Evolutionary conservation across 2,113 vertebrate species (phyloP).

Genomic region (Vanacampus margaritifer): DNA sequence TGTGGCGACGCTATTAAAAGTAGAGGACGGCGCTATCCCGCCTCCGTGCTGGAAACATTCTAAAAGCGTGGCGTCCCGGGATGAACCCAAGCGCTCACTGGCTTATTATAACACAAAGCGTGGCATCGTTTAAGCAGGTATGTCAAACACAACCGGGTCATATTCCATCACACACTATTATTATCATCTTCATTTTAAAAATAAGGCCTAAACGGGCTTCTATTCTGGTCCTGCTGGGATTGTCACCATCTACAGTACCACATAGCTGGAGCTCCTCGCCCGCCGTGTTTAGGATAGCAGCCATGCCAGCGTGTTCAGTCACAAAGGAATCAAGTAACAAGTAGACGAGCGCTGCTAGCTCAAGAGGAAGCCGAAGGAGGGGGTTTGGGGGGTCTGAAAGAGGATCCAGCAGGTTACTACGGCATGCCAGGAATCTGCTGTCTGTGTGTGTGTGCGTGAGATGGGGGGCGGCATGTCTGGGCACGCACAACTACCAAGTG

Average conservation of each 20-base stretch:
- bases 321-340: slow-evolving; percentile 13
- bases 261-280: slow-evolving; percentile 28
- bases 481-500: slow-evolving; percentile 55
- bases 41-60: neutral
- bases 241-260: neutral
- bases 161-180: slow-evolving; percentile 36
- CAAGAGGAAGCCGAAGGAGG: slow-evolving; percentile 23
- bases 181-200: slow-evolving; percentile 48
- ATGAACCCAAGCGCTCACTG: neutral
- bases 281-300: neutral
- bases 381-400: slow-evolving; percentile 16
- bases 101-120: neutral
- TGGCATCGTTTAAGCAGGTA: slow-evolving; percentile 1
- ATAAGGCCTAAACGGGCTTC: slow-evolving; percentile 17
- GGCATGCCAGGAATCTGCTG: slow-evolving; percentile 74
- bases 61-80: neutral
- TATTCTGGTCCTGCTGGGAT: slow-evolving; percentile 33
- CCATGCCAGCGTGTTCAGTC: neutral
- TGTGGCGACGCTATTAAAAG: neutral
- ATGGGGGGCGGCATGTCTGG: slow-evolving; percentile 64
- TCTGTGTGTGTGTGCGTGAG: neutral
- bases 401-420: too few species aligned
- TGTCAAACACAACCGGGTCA: slow-evolving; percentile 16
- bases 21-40: neutral
- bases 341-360: slow-evolving; percentile 19